Base-by-base conservation (phyloP, 2,888 invertebrate species). In the Pegoplata infirma region DNA sequence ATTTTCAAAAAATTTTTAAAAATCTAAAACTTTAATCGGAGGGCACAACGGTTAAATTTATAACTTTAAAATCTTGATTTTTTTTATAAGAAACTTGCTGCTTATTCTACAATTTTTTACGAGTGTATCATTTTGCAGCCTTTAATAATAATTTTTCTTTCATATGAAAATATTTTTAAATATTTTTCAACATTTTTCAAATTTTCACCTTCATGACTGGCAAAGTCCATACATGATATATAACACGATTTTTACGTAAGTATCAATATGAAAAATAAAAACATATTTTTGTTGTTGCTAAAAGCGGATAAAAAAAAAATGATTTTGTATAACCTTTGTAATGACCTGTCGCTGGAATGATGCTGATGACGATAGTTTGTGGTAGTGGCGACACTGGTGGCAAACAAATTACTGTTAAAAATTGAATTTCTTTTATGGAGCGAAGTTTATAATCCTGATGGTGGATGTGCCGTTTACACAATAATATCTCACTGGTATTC, bases 291-390 rank as follows among this genome's bases (percentile, higher is more conserved):
- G n/a, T n/a, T n/a, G n/a, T n/a, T 63, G 61, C 63, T 44, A 16
- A 75, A 25, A 79, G 44, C 75, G 23, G 0, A 10, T 71, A 67
- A 79, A 56, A n/a, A n/a, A n/a, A n/a, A 74, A 79, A 79, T 72
- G 71, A 12, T 51, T 56, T 44, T 55, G 67, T 19, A 10, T 67
- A 56, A 79, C 79, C 75, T 63, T 63, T 40, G 36, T n/a, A 40
- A n/a, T 40, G 36, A 40, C n/a, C 36, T 40, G n/a, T 40, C 36
- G 36, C 36, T n/a, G n/a, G 36, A n/a, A n/a, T 40, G n/a, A 25
- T 58, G 36, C 3, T 8, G 36, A 4, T n/a, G 2, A 40, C n/a
- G n/a, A n/a, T n/a, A n/a, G n/a, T n/a, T n/a, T n/a, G n/a, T 40
- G 14, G 36, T 40, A 8, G 47, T 55, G 56, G 17, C 28, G 56